Evolutionary conservation across 2,113 vertebrate genomes (phyloP), one percentile per base, ranked within the genome.

Genomic region (Ctenodactylus gundi): DNA sequence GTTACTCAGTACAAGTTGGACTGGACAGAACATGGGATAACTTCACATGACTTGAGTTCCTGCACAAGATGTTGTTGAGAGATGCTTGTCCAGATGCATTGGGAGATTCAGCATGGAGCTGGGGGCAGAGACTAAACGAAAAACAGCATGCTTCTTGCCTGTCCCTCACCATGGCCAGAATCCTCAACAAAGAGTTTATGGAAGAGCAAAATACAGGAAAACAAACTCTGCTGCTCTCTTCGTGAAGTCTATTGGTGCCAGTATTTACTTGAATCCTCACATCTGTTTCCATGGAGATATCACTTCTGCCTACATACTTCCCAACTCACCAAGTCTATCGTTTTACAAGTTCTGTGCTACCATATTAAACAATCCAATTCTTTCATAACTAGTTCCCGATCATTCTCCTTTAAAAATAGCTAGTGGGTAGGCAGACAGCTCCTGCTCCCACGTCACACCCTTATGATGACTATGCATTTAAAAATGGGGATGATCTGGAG

Each of bases 271-370:
- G 75, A 93, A 92, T 88, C 72, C 21, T 87, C 44, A 41, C 49
- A 86, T 93, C 93, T 77, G 93, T 97, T 96, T 96, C 96, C 93
- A 96, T 93, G 67, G 96, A 84, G 55, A 95, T 60, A 34, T 76
- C 49, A 20, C 85, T 77, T 87, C 93, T 92, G 90, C 97, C 94
- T 91, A 76, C 82, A 6, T 89, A 67, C 87, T 91, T 93, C 94
- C 70, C 62, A 85, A 51, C 44, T 93, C 85, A 60, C 57, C 72
- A 86, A 76, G 72, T 91, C 94, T 95, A 27, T 91, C 77, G 72
- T 81, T 88, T 93, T 94, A 77, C 64, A 89, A 84, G 93, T 72
- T 39, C 94, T 73, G 1, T 76, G 58, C 51, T 46, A 83, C 84
- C 92, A 88, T 82, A 90, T 94, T 86, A 94, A 89, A 94, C 82